phyloP scores from a whole-genome alignment of 1,140 invertebrate species.

The Bilobella aurantiaca region DNA sequence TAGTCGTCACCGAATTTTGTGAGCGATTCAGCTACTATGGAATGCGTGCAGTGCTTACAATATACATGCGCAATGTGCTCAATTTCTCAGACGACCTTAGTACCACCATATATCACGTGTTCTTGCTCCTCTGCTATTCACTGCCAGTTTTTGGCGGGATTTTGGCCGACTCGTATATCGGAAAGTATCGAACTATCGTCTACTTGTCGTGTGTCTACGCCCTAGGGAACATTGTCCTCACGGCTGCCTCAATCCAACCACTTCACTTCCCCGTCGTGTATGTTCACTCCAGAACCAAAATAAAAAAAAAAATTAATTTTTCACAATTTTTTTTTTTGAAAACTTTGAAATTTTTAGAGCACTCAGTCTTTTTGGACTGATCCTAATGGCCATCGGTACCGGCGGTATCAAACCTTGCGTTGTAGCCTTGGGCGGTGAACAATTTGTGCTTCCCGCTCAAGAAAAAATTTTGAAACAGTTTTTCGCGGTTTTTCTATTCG shows the following conservation, averaged over 20 bases:
- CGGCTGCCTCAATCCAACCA: conserved; percentile 39
- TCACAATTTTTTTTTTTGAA: conserved; percentile 8
- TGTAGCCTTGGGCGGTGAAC: conserved; percentile 56
- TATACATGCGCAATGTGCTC: conserved; percentile 65
- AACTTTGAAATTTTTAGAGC: conserved; percentile 1
- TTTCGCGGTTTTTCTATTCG: conserved; percentile 51
- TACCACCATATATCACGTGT: conserved; percentile 72
- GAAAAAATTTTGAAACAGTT: conserved; percentile 43
- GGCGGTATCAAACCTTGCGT: conserved; percentile 74
- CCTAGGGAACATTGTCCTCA: conserved; percentile 44
- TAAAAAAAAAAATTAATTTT: background rate
- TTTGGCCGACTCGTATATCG: conserved; percentile 51
- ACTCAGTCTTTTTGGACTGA: conserved; percentile 51
- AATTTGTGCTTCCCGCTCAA: conserved; percentile 43
- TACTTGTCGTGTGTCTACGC: conserved; percentile 44
- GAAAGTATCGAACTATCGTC: conserved; percentile 39
- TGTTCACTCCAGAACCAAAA: conserved; percentile 11
- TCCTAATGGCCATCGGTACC: conserved; percentile 76
- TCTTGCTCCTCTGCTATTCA: conserved; percentile 71
- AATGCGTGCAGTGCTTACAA: conserved; percentile 77
- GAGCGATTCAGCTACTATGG: conserved; percentile 94
- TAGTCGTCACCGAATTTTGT: conserved; percentile 79
- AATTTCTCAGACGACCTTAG: conserved; percentile 53
- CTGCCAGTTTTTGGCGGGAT: conserved; percentile 77
- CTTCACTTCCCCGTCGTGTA: conserved; percentile 29